These are phyloP conservation scores for Coregonus sp. DNA, from an alignment of 2,797 vertebrate species.

Conservation along the genomic window DNA sequence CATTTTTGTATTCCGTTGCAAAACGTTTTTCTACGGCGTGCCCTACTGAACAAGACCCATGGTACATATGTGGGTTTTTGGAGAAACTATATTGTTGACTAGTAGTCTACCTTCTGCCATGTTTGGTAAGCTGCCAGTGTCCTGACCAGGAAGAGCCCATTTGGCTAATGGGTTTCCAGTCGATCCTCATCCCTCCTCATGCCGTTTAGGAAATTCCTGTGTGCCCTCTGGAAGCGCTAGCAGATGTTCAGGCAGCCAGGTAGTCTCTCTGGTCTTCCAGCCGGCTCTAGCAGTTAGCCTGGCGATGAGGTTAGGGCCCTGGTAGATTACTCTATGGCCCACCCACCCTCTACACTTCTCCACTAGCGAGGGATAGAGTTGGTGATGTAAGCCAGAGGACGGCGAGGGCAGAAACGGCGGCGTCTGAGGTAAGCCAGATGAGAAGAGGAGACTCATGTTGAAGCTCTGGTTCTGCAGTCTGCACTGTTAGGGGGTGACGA, in stretches of 20 bases:
- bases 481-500: conserved; percentile 22
- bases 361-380: conserved; percentile 46
- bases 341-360: conserved; percentile 45
- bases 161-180: conserved; percentile 83
- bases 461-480: conserved; percentile 36
- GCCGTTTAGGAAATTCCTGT: conserved; percentile 74
- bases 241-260: conserved; percentile 80
- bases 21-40: too few species aligned
- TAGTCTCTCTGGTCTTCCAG: conserved; percentile 52
- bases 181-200: conserved; percentile 71
- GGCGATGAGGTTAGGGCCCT: neutral
- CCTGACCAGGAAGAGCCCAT: conserved; percentile 79
- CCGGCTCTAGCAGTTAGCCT: neutral
- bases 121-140: conserved; percentile 1
- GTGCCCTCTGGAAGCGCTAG: conserved; percentile 76
- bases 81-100: neutral
- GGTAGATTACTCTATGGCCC: conserved; percentile 51
- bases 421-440: conserved; percentile 78
- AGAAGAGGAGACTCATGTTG: conserved; percentile 45
- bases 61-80: neutral
- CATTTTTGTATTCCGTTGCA: too few species aligned
- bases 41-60: neutral
- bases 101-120: neutral
- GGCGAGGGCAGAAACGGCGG: conserved; percentile 70
- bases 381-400: conserved; percentile 76